Conservation (phyloP, 2,888 invertebrate genomes). For the Adineta ricciae region DNA sequence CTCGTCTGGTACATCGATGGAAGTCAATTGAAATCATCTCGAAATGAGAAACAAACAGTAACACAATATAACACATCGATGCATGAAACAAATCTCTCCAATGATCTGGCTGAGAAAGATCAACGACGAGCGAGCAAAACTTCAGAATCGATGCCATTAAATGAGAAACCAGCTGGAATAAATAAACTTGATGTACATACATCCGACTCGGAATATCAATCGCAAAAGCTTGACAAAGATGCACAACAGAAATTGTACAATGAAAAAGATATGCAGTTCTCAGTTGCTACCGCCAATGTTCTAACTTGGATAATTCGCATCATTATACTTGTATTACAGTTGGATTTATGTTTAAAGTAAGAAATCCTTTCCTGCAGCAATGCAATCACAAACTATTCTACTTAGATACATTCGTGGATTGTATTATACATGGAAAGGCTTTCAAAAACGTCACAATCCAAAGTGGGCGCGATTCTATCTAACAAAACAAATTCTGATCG, state of each 20-base stretch:
- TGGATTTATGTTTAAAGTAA: constrained; percentile 16
- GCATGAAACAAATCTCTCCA: not conserved
- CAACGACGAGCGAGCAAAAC: not conserved
- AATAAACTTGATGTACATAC: not conserved
- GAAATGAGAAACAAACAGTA: not conserved
- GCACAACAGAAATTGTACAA: too few relatives aligned
- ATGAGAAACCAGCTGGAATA: not conserved
- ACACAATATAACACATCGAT: too few relatives aligned
- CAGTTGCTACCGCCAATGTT: not conserved
- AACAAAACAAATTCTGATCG: constrained; percentile 32
- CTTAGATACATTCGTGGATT: constrained; percentile 18
- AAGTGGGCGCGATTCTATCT: constrained; percentile 33
- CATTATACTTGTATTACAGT: constrained; percentile 1
- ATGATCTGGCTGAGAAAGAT: not conserved
- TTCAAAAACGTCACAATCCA: constrained; percentile 20
- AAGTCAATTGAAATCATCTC: not conserved
- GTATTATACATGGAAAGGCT: constrained; percentile 21
- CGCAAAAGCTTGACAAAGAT: not conserved
- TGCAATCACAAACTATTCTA: too few relatives aligned
- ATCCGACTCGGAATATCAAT: not conserved
- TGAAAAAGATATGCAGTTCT: not conserved
- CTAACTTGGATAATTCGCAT: constrained; percentile 12
- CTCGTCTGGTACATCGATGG: constrained; percentile 32
- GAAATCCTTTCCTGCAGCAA: not conserved
- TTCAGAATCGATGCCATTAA: not conserved